Percentiles rank a stretch among this genome's conserved stretches.
phyloP scores from a whole-genome alignment of 2,113 vertebrate species.

The human region GRCh38 chr22:38736001-38736500 shows the following conservation, averaged over 20 bases:
- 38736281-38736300: slow-evolving; percentile 95
- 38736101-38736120: background rate
- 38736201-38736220: background rate
- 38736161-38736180: background rate
- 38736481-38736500: no score
- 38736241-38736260: background rate
- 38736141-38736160: background rate
- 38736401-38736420: background rate
- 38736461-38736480: background rate
- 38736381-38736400: slow-evolving; percentile 49
- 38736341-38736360: slow-evolving; percentile 88
- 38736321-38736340: slow-evolving; percentile 97
- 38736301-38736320: slow-evolving; percentile 97
- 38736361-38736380: slow-evolving; percentile 69
- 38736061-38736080: background rate
- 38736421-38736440: background rate
- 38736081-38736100: background rate
- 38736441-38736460: fast-evolving
- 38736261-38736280: slow-evolving; percentile 72
- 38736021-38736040: background rate
- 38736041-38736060: background rate
- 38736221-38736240: background rate
- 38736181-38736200: background rate
- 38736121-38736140: fast-evolving
- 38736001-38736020: slow-evolving; percentile 64